Conservation (phyloP, 1,140 invertebrate genomes). For the Philotrypesis tridentata region DNA sequence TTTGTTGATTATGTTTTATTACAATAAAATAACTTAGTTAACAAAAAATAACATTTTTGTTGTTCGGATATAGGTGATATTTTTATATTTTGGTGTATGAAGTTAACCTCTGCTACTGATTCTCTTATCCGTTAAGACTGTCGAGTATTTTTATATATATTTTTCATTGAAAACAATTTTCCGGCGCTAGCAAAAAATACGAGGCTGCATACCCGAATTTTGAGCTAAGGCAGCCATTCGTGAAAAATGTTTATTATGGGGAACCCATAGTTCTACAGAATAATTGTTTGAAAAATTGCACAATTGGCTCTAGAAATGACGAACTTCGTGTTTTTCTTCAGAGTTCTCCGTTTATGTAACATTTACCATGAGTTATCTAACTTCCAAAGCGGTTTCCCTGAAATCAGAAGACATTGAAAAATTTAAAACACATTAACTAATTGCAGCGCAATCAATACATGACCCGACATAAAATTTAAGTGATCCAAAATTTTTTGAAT, state of each 20-base stretch:
- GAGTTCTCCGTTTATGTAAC: neutral
- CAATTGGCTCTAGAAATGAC: conserved; percentile 21
- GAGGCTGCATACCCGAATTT: neutral
- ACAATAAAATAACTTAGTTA: conserved; percentile 50
- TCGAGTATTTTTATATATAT: neutral
- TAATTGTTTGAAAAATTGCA: conserved; percentile 3
- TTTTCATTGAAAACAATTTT: conserved; percentile 24
- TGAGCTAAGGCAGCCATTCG: conserved; percentile 6
- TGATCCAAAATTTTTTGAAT: too few relatives aligned
- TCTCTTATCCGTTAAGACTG: conserved; percentile 11
- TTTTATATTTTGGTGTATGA: conserved; percentile 34
- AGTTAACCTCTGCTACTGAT: conserved; percentile 8
- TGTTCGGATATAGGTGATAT: conserved; percentile 39
- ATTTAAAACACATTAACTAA: neutral
- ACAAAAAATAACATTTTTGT: conserved; percentile 48
- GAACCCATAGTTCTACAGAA: neutral
- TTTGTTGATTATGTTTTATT: conserved; percentile 47
- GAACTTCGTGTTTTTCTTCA: neutral
- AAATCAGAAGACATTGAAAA: conserved; percentile 21
- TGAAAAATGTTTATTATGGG: conserved; percentile 18
- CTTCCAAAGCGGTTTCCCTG: conserved; percentile 38
- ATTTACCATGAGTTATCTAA: conserved; percentile 28
- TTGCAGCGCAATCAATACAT: too few relatives aligned
- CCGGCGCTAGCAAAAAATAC: neutral
- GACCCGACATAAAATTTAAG: too few relatives aligned